phyloP scores from a whole-genome alignment of 2,888 invertebrate genomes.

The Endotricha flammealis region DNA sequence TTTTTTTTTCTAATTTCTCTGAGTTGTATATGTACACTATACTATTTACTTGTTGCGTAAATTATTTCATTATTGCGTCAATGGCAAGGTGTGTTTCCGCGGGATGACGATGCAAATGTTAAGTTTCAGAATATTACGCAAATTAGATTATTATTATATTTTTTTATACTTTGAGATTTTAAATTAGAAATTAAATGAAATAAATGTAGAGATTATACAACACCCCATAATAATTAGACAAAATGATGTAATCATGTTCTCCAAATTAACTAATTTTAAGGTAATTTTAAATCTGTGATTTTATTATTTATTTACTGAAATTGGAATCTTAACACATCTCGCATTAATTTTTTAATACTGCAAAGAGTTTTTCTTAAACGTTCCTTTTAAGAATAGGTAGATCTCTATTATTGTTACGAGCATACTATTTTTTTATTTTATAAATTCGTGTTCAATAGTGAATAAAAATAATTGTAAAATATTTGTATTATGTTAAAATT shows the following conservation, averaged over 20 bases:
- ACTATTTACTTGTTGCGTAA: conserved; percentile 65
- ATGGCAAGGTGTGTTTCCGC: conserved; percentile 12
- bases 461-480: no score
- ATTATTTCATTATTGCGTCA: conserved; percentile 57
- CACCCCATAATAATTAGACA: conserved; percentile 26
- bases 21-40: conserved; percentile 49
- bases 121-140: conserved; percentile 69
- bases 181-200: conserved; percentile 41
- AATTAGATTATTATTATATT: conserved; percentile 49
- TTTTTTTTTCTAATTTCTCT: conserved; percentile 54
- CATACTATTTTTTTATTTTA: conserved; percentile 29
- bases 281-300: conserved; percentile 69
- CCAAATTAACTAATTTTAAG: conserved; percentile 64
- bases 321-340: conserved; percentile 33
- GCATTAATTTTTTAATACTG: conserved; percentile 36
- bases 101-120: conserved; percentile 45
- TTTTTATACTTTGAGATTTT: conserved; percentile 54
- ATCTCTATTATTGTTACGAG: conserved; percentile 70
- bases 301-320: conserved; percentile 66
- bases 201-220: conserved; percentile 38
- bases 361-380: conserved; percentile 63
- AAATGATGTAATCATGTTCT: conserved; percentile 29
- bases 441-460: conserved; percentile 23
- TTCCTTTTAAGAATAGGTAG: conserved; percentile 75
- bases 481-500: no score